These are phyloP conservation scores for Hermodice carunculata DNA, from an alignment of 2,888 invertebrate species.

Conservation along the genomic window DNA sequence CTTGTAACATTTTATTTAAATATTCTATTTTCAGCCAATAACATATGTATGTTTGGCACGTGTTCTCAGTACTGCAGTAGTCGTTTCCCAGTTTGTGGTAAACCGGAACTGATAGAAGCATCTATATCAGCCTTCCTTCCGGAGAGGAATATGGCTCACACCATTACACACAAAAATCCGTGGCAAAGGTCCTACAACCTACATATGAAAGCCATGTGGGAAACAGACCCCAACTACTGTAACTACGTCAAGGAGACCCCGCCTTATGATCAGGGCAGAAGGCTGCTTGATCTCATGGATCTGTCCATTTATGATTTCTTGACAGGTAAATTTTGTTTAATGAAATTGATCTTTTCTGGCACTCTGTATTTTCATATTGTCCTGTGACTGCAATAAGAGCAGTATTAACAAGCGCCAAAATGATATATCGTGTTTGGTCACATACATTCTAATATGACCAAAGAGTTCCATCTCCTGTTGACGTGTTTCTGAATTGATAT, in stretches of 20 bases:
- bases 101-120: background rate
- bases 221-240: constrained; percentile 92
- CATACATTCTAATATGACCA: no score
- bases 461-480: no score
- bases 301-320: constrained; percentile 95
- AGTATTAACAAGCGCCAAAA: no score
- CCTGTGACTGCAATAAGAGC: no score
- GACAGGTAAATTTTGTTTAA: constrained; percentile 77
- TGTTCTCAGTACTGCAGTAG: background rate
- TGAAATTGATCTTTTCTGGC: no score
- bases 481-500: no score
- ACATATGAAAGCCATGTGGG: constrained; percentile 90
- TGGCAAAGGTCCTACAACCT: constrained; percentile 1
- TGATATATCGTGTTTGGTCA: no score
- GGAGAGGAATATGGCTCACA: no score
- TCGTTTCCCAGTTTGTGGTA: background rate
- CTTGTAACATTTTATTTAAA: no score
- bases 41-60: background rate
- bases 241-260: constrained; percentile 85
- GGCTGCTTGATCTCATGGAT: constrained; percentile 92
- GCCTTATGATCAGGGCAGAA: constrained; percentile 89
- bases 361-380: no score
- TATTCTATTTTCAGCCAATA: background rate
- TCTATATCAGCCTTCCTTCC: background rate
- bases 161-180: background rate